A percentile compares a stretch with the other conserved stretches of the same genome.
These are phyloP conservation scores for Colaptes auratus DNA, from an alignment of 2,113 vertebrate species.

Conservation along the genomic window DNA sequence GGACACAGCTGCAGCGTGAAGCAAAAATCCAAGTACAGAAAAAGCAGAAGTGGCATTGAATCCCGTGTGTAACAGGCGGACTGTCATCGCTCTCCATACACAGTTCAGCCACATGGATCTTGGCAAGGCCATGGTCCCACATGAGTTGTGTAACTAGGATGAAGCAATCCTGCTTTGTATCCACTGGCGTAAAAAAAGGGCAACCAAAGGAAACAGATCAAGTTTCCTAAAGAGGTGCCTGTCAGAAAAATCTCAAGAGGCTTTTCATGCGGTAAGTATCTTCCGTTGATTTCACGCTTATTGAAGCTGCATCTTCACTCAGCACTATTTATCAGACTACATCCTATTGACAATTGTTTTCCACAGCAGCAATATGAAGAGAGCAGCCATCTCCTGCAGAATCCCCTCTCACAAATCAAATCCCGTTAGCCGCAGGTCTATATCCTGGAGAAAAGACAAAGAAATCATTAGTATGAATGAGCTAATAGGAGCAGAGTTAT, in stretches of 20 bases:
- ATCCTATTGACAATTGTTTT: conserved; percentile 83
- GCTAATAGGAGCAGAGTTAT: conserved; percentile 72
- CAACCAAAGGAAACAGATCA: conserved; percentile 55
- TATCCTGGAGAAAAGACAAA: conserved; percentile 87
- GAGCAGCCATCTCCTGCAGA: conserved; percentile 78
- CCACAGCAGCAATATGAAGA: conserved; percentile 77
- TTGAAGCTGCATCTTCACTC: conserved; percentile 80
- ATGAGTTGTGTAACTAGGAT: conserved; percentile 72
- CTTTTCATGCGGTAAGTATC: conserved; percentile 76
- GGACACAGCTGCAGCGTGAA: conserved; percentile 78
- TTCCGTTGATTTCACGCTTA: conserved; percentile 80
- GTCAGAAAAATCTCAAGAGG: conserved; percentile 74
- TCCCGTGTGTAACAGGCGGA: conserved; percentile 72
- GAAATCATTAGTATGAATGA: conserved; percentile 82
- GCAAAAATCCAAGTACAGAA: conserved; percentile 79
- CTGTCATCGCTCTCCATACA: conserved; percentile 66
- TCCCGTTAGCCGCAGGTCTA: conserved; percentile 81
- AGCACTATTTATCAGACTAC: conserved; percentile 78
- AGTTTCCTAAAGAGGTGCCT: conserved; percentile 70
- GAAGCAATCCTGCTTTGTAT: conserved; percentile 80
- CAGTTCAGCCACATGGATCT: conserved; percentile 75
- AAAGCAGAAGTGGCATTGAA: conserved; percentile 76
- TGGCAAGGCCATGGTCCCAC: conserved; percentile 83
- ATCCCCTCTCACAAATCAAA: conserved; percentile 84
- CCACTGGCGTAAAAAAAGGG: conserved; percentile 67